These are phyloP conservation scores for Xanthorhoe designata DNA, from an alignment of 2,888 invertebrate species.

Conservation along the genomic window DNA sequence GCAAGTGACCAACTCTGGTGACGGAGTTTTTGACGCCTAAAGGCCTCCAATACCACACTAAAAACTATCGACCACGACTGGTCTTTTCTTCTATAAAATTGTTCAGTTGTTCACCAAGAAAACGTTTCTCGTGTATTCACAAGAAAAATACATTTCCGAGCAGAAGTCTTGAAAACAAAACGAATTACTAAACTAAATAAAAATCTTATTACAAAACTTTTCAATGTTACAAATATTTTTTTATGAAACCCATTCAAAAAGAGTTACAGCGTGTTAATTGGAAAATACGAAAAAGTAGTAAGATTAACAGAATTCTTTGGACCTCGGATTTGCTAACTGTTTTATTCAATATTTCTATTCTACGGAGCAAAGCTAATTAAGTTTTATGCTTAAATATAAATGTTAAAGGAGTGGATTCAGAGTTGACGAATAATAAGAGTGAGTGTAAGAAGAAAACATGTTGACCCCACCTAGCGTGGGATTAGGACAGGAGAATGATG, in stretches of 20 bases:
- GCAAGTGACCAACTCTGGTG: no score
- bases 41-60: no score
- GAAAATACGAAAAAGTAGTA: slow-evolving; percentile 9
- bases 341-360: background rate
- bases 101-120: background rate
- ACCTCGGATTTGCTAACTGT: background rate
- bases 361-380: background rate
- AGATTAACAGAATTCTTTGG: background rate
- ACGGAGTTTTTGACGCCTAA: no score
- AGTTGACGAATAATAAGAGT: no score
- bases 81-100: no score
- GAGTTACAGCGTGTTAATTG: slow-evolving; percentile 24
- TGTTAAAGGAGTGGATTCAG: no score
- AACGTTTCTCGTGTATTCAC: background rate
- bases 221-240: slow-evolving; percentile 17
- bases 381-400: no score
- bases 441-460: no score
- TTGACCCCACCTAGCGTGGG: no score
- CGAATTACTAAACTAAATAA: slow-evolving; percentile 18
- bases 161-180: slow-evolving; percentile 12
- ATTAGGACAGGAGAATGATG: no score
- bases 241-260: slow-evolving; percentile 20
- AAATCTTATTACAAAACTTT: slow-evolving; percentile 30
- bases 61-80: no score
- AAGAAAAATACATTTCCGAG: background rate